phyloP scores from a whole-genome alignment of 2,113 vertebrate species.

The Carollia perspicillata region DNA sequence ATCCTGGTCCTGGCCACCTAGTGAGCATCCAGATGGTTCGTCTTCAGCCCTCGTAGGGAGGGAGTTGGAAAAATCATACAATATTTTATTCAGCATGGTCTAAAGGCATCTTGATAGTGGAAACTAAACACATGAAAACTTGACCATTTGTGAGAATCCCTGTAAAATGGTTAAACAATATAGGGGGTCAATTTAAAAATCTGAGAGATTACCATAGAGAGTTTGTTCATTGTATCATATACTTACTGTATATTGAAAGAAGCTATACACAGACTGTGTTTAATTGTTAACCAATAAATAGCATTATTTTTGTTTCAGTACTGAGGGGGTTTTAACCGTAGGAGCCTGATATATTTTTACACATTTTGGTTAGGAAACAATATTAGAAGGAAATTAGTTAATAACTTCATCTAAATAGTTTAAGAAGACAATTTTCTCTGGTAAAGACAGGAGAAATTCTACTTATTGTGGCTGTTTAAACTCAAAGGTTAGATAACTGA shows the following conservation, averaged over 20 bases:
- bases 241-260: background rate
- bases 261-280: background rate
- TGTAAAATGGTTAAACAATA: background rate
- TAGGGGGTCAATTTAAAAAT: background rate
- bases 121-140: background rate
- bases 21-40: background rate
- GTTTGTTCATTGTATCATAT: background rate
- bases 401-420: background rate
- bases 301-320: background rate
- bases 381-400: background rate
- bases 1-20: background rate
- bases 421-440: constrained; percentile 53
- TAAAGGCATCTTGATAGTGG: background rate
- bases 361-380: background rate
- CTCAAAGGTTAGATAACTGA: constrained; percentile 91
- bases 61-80: background rate
- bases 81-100: background rate
- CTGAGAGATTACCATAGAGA: background rate
- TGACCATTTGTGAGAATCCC: constrained; percentile 1
- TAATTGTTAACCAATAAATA: constrained; percentile 5
- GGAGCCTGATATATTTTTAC: background rate
- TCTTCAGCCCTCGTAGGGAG: background rate
- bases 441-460: constrained; percentile 74
- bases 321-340: background rate
- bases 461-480: constrained; percentile 79